phyloP scores from a whole-genome alignment of 2,113 vertebrate genomes.

The Puffinus mauretanicus region DNA sequence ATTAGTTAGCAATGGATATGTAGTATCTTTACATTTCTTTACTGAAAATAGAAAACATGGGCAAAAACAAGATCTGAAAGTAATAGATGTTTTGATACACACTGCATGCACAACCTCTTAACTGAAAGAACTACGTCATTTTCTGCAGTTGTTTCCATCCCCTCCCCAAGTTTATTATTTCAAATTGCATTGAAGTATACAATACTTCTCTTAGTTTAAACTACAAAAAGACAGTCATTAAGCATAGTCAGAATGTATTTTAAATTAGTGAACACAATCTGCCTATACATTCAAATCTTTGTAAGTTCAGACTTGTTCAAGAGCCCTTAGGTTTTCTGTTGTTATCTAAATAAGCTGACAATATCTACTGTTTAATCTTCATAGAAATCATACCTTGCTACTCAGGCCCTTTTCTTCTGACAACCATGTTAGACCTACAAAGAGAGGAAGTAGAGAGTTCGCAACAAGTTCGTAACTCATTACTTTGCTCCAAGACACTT shows the following conservation, averaged over 20 bases:
- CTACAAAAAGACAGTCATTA: neutral
- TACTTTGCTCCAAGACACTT: conserved; percentile 39
- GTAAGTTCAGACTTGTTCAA: conserved; percentile 37
- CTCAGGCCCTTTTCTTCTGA: conserved; percentile 26
- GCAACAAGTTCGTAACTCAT: conserved; percentile 6
- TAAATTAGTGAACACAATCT: neutral
- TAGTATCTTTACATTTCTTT: neutral
- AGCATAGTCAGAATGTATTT: neutral
- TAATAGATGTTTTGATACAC: neutral
- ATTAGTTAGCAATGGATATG: neutral
- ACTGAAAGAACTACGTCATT: neutral
- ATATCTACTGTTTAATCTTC: conserved; percentile 54
- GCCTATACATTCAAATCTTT: neutral
- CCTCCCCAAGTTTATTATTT: neutral
- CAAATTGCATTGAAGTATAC: neutral
- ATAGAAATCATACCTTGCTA: conserved; percentile 7
- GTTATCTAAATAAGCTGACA: conserved; percentile 47
- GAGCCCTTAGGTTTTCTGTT: conserved; percentile 45
- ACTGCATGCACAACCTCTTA: neutral
- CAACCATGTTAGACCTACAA: neutral
- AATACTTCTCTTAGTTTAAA: neutral
- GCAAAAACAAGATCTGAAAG: neutral
- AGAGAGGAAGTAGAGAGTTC: conserved; percentile 55
- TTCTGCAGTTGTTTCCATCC: neutral
- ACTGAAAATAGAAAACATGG: neutral